Evolutionary conservation across 2,797 vertebrate genomes (phyloP), one percentile per base, ranked within the genome.

Genomic region (Neoniphon sammara): DNA sequence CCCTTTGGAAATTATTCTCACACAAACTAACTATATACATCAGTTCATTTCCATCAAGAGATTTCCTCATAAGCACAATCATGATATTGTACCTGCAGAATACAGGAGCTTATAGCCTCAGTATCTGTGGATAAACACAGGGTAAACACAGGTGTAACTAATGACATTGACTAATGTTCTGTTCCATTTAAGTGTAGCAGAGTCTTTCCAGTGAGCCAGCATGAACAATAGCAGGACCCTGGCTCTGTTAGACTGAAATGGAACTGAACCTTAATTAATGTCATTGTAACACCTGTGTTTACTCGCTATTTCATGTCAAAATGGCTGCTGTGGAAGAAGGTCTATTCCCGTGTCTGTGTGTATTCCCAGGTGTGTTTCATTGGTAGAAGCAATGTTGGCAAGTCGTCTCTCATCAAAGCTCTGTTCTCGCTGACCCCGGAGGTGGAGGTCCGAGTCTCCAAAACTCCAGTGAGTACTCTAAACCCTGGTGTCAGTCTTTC

Each of bases 341-440:
- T 9, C 12, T 30, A 15, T 18, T 14, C 34, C 9, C 4, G 2
- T 58, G 31, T 58, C 12, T 21, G 4, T 82, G 47, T 87, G 46
- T 69, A 0, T 79, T 64, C n/a, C 9, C 88, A 98, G 97, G 97
- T 98, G 49, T 98, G 98, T 90, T 98, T 99, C 85, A 94, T 98
- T 31, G 98, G 98, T 80, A 93, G 96, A 57, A 99, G 98, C 89
- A 98, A 98, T 5, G 97, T 98, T 72, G 98, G 98, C 14, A 99
- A 99, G 75, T 99, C 98, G 0, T 98, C 96, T 5, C 91, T 99
- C 70, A 96, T 98, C 89, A 95, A 94, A 66, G 92, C 94, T 42
- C 91, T 99, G 77, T 98, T 99, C 88, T 95, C 98, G 0, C 84
- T 98, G 75, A 92, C 94, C 9, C 96, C 97, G 2, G 95, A 96